Percentiles rank a stretch among this genome's conserved stretches.
Evolutionary conservation across 2,888 invertebrate species (phyloP).

Genomic region (Ecliptopera silaceata): DNA sequence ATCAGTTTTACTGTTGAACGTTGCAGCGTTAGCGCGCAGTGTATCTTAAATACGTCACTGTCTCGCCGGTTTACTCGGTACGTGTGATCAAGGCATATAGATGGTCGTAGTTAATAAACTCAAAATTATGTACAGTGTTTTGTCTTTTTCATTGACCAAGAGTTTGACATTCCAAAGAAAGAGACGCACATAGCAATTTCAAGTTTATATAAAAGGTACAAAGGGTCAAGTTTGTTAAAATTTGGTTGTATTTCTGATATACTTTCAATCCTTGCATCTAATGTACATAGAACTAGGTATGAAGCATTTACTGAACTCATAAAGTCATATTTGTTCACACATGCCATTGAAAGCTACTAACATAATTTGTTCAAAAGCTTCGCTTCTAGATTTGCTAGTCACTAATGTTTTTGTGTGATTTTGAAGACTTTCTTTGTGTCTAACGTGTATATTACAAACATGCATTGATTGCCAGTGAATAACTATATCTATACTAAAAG

Average conservation of each 20-base stretch:
- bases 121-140: too few species aligned
- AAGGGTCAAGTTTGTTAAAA: too few species aligned
- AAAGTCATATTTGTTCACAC: neutral
- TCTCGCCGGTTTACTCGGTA: too few species aligned
- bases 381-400: conserved; percentile 28
- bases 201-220: too few species aligned
- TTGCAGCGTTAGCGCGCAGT: too few species aligned
- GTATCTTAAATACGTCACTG: too few species aligned
- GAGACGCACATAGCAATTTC: too few species aligned
- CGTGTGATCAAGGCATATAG: too few species aligned
- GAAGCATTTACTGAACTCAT: conserved; percentile 1
- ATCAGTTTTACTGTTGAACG: too few species aligned
- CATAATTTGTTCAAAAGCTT: conserved; percentile 19
- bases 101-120: too few species aligned
- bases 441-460: neutral
- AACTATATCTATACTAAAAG: neutral
- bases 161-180: too few species aligned
- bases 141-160: too few species aligned
- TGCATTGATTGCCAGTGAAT: neutral
- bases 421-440: neutral
- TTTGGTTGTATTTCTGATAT: neutral
- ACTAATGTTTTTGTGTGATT: conserved; percentile 29
- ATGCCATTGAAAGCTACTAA: conserved; percentile 2
- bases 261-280: neutral
- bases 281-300: neutral